phyloP scores from a whole-genome alignment of 2,888 invertebrate genomes.

The Troides oblongomaculatus region DNA sequence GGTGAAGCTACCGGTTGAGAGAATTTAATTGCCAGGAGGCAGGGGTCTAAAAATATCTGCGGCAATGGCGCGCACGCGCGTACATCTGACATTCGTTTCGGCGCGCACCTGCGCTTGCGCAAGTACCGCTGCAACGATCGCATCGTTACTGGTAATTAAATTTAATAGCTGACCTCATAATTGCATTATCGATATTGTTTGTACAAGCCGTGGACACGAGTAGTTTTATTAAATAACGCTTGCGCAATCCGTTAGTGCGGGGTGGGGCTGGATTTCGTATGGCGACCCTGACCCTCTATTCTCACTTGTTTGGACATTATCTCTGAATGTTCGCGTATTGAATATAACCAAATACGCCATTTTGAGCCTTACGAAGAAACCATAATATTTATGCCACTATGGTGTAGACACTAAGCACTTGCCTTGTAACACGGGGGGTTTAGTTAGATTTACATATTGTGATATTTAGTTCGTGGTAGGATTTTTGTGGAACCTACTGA shows the following conservation, averaged over 20 bases:
- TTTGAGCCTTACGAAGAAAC: no score
- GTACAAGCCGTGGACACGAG: conserved; percentile 21
- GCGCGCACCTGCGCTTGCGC: conserved; percentile 44
- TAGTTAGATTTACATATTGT: no score
- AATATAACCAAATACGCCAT: no score
- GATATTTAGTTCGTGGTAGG: no score
- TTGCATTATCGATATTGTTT: conserved; percentile 41
- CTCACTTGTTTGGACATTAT: no score
- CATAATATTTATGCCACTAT: no score
- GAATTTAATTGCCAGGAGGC: conserved; percentile 21
- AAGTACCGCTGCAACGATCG: conserved; percentile 43
- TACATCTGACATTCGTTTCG: conserved; percentile 41
- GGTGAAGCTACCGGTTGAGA: conserved; percentile 2
- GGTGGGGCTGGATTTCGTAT: conserved; percentile 8
- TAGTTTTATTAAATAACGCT: conserved; percentile 17
- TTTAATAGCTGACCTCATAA: conserved; percentile 44
- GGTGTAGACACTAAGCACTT: no score
- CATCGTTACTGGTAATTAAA: conserved; percentile 41
- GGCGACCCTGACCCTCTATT: background rate
- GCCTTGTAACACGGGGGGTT: no score
- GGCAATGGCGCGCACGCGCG: conserved; percentile 44
- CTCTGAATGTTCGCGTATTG: no score
- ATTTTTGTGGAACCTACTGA: no score
- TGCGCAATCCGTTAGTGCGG: background rate
- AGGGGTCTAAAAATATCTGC: conserved; percentile 32